A percentile compares a stretch with the other conserved stretches of the same genome.
These are phyloP conservation scores for Euthynnus affinis DNA, from an alignment of 2,797 vertebrate species.

Conservation along the genomic window DNA sequence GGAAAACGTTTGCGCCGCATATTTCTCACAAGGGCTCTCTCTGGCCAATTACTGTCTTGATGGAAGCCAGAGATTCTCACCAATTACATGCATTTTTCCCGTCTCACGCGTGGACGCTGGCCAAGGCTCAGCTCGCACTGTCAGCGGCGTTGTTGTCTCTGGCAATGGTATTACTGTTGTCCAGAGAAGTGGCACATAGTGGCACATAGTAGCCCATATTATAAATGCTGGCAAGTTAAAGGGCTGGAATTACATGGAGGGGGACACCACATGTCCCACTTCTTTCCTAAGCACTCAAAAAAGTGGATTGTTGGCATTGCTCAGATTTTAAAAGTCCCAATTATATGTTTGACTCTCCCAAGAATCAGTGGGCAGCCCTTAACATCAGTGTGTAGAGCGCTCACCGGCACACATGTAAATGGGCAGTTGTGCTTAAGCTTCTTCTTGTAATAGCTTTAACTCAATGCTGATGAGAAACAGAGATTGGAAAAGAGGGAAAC, in stretches of 20 bases:
- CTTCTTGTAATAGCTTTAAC: slow-evolving; percentile 55
- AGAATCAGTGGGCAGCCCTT: slow-evolving; percentile 64
- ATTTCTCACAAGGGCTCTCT: slow-evolving; percentile 84
- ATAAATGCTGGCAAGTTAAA: slow-evolving; percentile 57
- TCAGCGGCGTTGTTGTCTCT: slow-evolving; percentile 72
- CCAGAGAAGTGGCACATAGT: slow-evolving; percentile 68
- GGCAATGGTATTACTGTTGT: slow-evolving; percentile 67
- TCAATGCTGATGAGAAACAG: slow-evolving; percentile 59
- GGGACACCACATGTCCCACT: slow-evolving; percentile 66
- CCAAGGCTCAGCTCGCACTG: slow-evolving; percentile 76
- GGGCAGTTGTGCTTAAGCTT: slow-evolving; percentile 51
- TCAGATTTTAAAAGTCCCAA: slow-evolving; percentile 65
- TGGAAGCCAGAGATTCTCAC: slow-evolving; percentile 85
- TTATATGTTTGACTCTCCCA: slow-evolving; percentile 69
- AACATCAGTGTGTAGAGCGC: slow-evolving; percentile 52
- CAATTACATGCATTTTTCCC: slow-evolving; percentile 84
- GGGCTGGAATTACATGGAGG: slow-evolving; percentile 60
- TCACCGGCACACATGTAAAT: slow-evolving; percentile 61
- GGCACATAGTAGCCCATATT: slow-evolving; percentile 61
- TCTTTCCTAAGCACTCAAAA: slow-evolving; percentile 54
- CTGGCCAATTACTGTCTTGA: slow-evolving; percentile 82
- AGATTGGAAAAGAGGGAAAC: slow-evolving; percentile 33
- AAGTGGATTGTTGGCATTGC: slow-evolving; percentile 59
- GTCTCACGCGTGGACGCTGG: slow-evolving; percentile 74
- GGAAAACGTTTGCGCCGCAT: slow-evolving; percentile 82